phyloP scores from a whole-genome alignment of 2,797 vertebrate species.

The Phaenicophaeus curvirostris region DNA sequence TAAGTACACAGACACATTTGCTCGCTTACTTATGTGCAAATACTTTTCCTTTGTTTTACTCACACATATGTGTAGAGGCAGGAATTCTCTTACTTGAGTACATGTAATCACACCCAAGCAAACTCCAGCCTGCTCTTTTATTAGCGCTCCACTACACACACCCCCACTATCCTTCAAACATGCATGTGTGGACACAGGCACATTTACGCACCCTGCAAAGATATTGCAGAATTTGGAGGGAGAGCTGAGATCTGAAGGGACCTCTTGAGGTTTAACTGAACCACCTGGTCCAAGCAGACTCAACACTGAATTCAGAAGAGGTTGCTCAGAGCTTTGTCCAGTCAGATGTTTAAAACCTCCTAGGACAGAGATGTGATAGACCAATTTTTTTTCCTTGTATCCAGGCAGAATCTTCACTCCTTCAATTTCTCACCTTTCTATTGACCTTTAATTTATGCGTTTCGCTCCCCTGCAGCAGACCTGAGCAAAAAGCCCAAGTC shows the following conservation, averaged over 20 bases:
- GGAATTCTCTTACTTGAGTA: neutral
- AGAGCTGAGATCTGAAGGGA: neutral
- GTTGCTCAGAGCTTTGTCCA: neutral
- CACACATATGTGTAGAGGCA: neutral
- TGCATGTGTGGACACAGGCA: fast-evolving
- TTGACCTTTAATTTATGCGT: neutral
- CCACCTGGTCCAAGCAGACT: neutral
- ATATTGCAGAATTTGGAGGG: neutral
- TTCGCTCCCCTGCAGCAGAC: neutral
- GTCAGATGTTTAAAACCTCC: neutral
- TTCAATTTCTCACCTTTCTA: neutral
- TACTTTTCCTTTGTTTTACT: neutral
- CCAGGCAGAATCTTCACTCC: neutral
- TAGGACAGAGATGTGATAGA: neutral
- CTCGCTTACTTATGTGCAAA: neutral
- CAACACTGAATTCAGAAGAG: neutral
- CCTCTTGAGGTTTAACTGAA: neutral
- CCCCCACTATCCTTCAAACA: neutral
- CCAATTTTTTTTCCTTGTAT: neutral
- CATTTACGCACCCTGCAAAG: neutral
- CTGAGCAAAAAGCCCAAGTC: neutral
- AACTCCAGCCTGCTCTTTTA: neutral
- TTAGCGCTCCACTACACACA: fast-evolving
- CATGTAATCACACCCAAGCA: fast-evolving
- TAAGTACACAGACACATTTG: neutral